A percentile compares a stretch with the other conserved stretches of the same genome.
phyloP scores from a whole-genome alignment of 1,140 invertebrate species.

The Calycopis cecrops region DNA sequence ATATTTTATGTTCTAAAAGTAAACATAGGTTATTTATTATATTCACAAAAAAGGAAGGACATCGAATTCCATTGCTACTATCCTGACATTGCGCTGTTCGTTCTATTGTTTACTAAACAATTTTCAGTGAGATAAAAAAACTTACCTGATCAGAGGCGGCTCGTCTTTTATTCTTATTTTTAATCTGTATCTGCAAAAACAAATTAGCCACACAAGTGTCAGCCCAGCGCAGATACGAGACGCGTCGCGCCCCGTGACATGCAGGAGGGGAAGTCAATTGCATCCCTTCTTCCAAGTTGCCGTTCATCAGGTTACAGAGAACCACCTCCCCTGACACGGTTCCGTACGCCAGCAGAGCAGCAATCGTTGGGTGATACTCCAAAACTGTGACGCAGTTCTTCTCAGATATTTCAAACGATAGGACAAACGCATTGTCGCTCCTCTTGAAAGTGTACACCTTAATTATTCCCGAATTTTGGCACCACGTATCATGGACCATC shows the following conservation, averaged over 20 bases:
- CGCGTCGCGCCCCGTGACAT: slow-evolving; percentile 42
- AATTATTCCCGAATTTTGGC: slow-evolving; percentile 47
- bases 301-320: slow-evolving; percentile 43
- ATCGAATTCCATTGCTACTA: no score
- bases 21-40: no score
- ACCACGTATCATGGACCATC: slow-evolving; percentile 51
- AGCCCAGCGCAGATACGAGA: slow-evolving; percentile 48
- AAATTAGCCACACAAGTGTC: slow-evolving; percentile 42
- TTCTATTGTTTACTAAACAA: no score
- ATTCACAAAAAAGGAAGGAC: no score
- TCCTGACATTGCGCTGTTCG: no score
- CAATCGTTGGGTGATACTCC: slow-evolving; percentile 49
- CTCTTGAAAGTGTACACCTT: slow-evolving; percentile 45
- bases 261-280: slow-evolving; percentile 42
- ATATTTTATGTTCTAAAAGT: no score
- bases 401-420: slow-evolving; percentile 45
- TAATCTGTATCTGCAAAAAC: slow-evolving; percentile 47
- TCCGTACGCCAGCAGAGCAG: slow-evolving; percentile 53
- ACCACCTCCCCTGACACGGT: slow-evolving; percentile 55
- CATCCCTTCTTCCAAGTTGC: slow-evolving; percentile 32
- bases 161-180: slow-evolving; percentile 45
- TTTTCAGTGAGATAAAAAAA: neutral
- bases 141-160: slow-evolving; percentile 46
- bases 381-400: slow-evolving; percentile 52
- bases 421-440: slow-evolving; percentile 44